Conservation (phyloP, 2,888 invertebrate genomes). For the Athalia circularis region DNA sequence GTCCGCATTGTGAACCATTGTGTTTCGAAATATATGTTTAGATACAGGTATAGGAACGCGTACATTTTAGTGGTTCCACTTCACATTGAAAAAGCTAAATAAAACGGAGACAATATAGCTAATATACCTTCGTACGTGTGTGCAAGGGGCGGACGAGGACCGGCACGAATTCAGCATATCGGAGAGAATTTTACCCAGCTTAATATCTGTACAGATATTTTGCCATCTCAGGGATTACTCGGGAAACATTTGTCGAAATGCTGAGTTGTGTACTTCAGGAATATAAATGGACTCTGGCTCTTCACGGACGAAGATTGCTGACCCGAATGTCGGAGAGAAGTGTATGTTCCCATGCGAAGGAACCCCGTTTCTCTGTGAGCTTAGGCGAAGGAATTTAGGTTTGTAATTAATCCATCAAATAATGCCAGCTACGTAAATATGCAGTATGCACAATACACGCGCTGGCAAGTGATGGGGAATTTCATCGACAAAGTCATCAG, state of each 20-base stretch:
- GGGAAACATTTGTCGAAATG: constrained; percentile 29
- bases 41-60: too few species aligned
- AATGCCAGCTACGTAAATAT: too few species aligned
- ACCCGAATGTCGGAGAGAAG: constrained; percentile 5
- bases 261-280: constrained; percentile 18
- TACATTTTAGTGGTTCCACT: too few species aligned
- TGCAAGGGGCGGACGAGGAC: neutral
- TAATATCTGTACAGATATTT: constrained; percentile 32
- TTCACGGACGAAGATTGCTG: constrained; percentile 9
- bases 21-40: too few species aligned
- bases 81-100: too few species aligned
- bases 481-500: too few species aligned
- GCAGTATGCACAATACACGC: too few species aligned
- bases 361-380: constrained; percentile 7
- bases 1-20: too few species aligned
- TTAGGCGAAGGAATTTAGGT: neutral
- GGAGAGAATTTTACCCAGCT: constrained; percentile 22
- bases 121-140: too few species aligned
- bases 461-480: too few species aligned
- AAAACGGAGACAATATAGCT: too few species aligned
- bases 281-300: constrained; percentile 30
- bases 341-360: constrained; percentile 19
- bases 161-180: constrained; percentile 12
- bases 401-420: too few species aligned
- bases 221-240: constrained; percentile 31